Evolutionary conservation across 2,888 invertebrate species (phyloP).

Genomic region (Teleiodes luculella): DNA sequence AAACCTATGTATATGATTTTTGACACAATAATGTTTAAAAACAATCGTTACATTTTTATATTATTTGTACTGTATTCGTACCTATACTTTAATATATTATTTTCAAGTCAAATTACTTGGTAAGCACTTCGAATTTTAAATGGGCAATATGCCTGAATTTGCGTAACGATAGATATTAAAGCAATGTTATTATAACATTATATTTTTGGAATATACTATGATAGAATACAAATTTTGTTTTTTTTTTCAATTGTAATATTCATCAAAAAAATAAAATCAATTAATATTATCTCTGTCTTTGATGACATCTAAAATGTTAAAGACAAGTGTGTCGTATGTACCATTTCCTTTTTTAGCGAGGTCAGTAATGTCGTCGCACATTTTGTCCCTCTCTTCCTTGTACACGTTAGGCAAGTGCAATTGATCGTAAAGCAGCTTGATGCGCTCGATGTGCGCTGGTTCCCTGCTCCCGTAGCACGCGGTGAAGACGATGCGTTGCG

Average conservation of each 20-base stretch:
- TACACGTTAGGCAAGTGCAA: constrained; percentile 85
- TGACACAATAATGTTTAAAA: neutral
- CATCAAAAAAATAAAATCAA: too few species aligned
- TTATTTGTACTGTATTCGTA: neutral
- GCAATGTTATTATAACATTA: constrained; percentile 69
- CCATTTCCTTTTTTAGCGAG: neutral
- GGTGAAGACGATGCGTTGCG: constrained; percentile 82
- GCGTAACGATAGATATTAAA: constrained; percentile 46
- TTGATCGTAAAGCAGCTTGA: constrained; percentile 71
- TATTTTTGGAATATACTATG: constrained; percentile 76
- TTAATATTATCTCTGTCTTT: neutral
- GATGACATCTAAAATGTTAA: constrained; percentile 2
- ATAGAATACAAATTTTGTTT: constrained; percentile 40
- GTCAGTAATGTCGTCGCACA: constrained; percentile 72
- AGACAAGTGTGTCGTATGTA: neutral
- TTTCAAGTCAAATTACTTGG: constrained; percentile 20
- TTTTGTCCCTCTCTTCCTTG: constrained; percentile 84
- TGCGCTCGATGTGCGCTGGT: constrained; percentile 78
- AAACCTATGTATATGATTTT: too few species aligned
- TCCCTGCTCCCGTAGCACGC: constrained; percentile 86
- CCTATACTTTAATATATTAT: neutral
- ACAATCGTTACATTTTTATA: neutral
- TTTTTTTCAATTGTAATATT: too few species aligned
- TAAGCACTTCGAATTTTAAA: constrained; percentile 32
- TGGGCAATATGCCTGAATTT: constrained; percentile 21